Evolutionary conservation across 1,140 invertebrate species (phyloP).

Genomic region (Zeugodacus cucurbitae): DNA sequence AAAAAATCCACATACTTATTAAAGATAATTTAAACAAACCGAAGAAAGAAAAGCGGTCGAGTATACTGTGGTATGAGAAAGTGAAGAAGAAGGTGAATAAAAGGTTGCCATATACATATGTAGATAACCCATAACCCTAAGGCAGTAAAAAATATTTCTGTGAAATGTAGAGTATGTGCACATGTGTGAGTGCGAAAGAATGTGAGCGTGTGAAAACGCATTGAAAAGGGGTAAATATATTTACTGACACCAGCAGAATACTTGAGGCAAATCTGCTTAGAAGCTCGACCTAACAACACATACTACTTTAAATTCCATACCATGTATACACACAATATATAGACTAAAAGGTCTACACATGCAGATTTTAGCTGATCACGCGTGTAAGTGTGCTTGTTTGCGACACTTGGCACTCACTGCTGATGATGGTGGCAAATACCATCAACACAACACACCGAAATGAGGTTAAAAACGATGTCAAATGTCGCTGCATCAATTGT

Average conservation of each 20-base stretch:
- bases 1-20: not conserved
- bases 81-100: too few relatives aligned
- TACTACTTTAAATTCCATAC: too few relatives aligned
- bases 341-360: not conserved
- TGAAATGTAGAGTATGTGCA: not conserved
- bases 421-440: not conserved
- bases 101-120: too few relatives aligned
- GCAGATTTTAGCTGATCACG: not conserved
- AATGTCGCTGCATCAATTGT: conserved; percentile 33
- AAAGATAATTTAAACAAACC: not conserved
- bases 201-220: not conserved
- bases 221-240: not conserved
- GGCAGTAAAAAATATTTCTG: too few relatives aligned
- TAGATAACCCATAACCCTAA: too few relatives aligned
- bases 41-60: not conserved
- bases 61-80: not conserved
- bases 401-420: not conserved
- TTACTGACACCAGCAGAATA: not conserved
- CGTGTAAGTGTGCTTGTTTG: not conserved
- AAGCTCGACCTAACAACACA: not conserved
- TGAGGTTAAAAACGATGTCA: conserved; percentile 33
- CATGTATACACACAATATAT: not conserved
- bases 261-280: not conserved
- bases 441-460: conserved; percentile 19
- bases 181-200: not conserved